These are phyloP conservation scores for Mustela lutreola DNA, from an alignment of 2,113 vertebrate genomes.

Conservation along the genomic window DNA sequence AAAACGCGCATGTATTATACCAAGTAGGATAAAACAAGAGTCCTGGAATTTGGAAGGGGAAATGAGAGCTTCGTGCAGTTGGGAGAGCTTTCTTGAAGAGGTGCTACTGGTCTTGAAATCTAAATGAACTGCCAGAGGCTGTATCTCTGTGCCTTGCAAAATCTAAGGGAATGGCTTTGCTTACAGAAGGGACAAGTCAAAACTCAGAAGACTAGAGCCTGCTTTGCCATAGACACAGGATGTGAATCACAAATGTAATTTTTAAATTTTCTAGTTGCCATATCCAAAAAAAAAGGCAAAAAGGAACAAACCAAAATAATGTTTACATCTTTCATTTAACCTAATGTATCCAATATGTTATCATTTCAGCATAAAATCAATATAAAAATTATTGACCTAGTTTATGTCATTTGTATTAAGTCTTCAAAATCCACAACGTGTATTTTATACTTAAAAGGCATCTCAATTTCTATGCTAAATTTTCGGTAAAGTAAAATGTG, in stretches of 20 bases:
- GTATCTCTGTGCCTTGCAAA: background rate
- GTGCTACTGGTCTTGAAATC: background rate
- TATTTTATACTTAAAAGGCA: background rate
- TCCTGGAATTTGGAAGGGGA: background rate
- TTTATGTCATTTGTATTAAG: background rate
- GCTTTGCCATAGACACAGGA: background rate
- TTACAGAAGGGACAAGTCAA: background rate
- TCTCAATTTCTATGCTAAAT: slow-evolving; percentile 28
- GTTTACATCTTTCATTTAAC: slow-evolving; percentile 18
- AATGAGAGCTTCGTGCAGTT: background rate
- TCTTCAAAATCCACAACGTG: slow-evolving; percentile 10
- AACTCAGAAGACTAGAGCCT: background rate
- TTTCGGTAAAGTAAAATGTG: slow-evolving; percentile 38
- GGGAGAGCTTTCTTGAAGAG: background rate
- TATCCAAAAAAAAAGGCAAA: background rate
- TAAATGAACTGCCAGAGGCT: background rate
- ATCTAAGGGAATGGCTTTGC: background rate
- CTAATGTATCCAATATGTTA: background rate
- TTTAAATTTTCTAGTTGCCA: background rate
- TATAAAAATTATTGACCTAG: slow-evolving; percentile 35
- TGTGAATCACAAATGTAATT: background rate
- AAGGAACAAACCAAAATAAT: background rate
- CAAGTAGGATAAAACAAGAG: slow-evolving; percentile 4
- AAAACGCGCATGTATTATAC: background rate
- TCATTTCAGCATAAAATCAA: slow-evolving; percentile 43